Base-by-base conservation (phyloP, 35 echinoderm and acorn worm genomes). In the Holothuria glaberrima region DNA sequence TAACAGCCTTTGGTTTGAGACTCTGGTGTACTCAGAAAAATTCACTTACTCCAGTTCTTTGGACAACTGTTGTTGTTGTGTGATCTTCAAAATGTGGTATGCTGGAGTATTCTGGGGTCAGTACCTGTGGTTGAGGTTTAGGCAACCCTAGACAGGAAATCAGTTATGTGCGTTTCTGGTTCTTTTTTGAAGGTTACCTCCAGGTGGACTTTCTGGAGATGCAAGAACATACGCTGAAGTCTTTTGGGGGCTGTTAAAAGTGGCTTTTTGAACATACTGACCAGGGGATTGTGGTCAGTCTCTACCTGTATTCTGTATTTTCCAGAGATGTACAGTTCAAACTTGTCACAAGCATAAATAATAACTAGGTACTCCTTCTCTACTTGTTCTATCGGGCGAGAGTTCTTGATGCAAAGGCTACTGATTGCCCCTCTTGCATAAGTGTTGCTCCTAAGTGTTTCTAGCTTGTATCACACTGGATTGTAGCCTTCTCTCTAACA, bases 211-310 rank as follows among this genome's bases (percentile, higher is more conserved):
- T 90, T 90, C 71, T 95, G 90, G 16, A 92, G 6, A 17, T 86
- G 29, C n/a, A n/a, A n/a, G n/a, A n/a, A n/a, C n/a, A n/a, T n/a
- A n/a, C n/a, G n/a, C n/a, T n/a, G n/a, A n/a, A 95, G 78, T 32
- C 91, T 27, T 61, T 92, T 90, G 6, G 94, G 91, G 26, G 94
- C 91, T 67, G 21, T 76, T 29, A 89, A 77, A 45, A 92, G 82
- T 21, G 91, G 71, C 80, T 95, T 92, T 46, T 46, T 64, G 56
- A 92, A 90, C 5, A 95, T 92, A 10, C 85, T 74, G n/a, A 92
- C 71, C 29, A 95, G 45, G 6, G 90, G 94, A 58, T 90, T 95
- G 87, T 95, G 90, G 33, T 95, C 94, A 35, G 94, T 36, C 10
- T 46, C 44, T 10, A 46, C 44, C n/a, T n/a, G n/a, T n/a, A n/a